Base-by-base conservation (phyloP, 2,888 invertebrate species). In the Epirrhoe alternata region DNA sequence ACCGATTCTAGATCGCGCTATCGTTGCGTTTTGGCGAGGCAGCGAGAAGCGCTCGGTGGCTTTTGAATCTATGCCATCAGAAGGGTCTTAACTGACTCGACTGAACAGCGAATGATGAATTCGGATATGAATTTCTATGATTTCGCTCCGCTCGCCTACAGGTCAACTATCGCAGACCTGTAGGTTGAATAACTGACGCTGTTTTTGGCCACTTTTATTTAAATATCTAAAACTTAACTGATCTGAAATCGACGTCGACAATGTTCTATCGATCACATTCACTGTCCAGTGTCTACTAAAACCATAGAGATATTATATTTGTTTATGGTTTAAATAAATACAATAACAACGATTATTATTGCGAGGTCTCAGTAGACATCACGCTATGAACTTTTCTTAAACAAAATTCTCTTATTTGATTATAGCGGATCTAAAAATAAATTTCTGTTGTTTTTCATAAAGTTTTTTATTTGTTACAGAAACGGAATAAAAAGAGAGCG, bases 11-110 rank as follows among this genome's bases (percentile, higher is more conserved):
- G 82, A 81, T 83, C 84, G 69, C 80, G 72, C 72, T 80, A 68
- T 55, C 66, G 64, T 62, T 66, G 72, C 67, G 77, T 77, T 79
- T 71, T 42, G 64, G 68, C 59, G 17, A 42, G 8, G n/a, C 17
- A 31, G 6, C 24, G 45, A 56, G 57, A 61, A 64, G 68, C 68
- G 24, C 0, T 14, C 51, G 4, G 10, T 14, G 7, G 2, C 0
- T 0, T 35, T 30, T 6, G n/a, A 8, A 0, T 50, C 61, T 10
- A 72, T 82, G 82, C 83, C 83, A 84, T 84, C 84, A 84, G 83
- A 70, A 85, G 81, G 91, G 91, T 92, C 90, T 89, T 90, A 92
- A 91, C 92, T 92, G 91, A 92, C 92, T 92, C 90, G 91, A 92
- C 91, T 92, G 91, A 92, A 92, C 92, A 91, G 92, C 87, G 92